Conservation (phyloP, 2,888 invertebrate species). For the Cephus rjabovi region DNA sequence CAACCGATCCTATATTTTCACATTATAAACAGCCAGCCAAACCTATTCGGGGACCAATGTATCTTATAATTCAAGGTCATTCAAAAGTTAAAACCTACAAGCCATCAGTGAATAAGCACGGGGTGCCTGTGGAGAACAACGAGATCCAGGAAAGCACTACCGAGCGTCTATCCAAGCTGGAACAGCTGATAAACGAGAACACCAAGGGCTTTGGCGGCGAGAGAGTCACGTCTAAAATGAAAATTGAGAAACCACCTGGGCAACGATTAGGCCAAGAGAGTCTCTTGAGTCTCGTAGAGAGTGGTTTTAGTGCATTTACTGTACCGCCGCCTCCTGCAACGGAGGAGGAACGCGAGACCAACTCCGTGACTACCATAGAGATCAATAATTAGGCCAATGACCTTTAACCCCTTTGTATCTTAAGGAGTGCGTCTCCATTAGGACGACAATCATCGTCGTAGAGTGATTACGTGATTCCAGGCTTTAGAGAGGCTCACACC, state of each 20-base stretch:
- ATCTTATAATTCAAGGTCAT: slow-evolving; percentile 86
- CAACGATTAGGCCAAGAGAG: slow-evolving; percentile 31
- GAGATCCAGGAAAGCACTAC: slow-evolving; percentile 39
- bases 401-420: neutral
- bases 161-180: slow-evolving; percentile 45
- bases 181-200: slow-evolving; percentile 48
- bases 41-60: slow-evolving; percentile 75
- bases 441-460: neutral
- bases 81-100: slow-evolving; percentile 89
- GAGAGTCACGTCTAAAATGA: slow-evolving; percentile 27
- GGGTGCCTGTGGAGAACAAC: slow-evolving; percentile 37
- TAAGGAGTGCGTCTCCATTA: neutral
- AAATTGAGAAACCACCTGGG: slow-evolving; percentile 25
- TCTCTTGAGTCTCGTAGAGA: slow-evolving; percentile 50
- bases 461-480: neutral
- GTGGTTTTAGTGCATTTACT: slow-evolving; percentile 50
- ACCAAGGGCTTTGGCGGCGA: slow-evolving; percentile 28
- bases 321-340: slow-evolving; percentile 29
- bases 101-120: slow-evolving; percentile 62
- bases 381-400: slow-evolving; percentile 34
- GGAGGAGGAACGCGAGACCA: slow-evolving; percentile 34
- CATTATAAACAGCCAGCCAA: slow-evolving; percentile 74
- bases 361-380: slow-evolving; percentile 44
- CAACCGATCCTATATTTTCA: slow-evolving; percentile 73
- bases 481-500: neutral